A percentile compares a stretch with the other conserved stretches of the same genome.
phyloP scores from a whole-genome alignment of 2,113 vertebrate genomes.

The Takifugu flavidus region DNA sequence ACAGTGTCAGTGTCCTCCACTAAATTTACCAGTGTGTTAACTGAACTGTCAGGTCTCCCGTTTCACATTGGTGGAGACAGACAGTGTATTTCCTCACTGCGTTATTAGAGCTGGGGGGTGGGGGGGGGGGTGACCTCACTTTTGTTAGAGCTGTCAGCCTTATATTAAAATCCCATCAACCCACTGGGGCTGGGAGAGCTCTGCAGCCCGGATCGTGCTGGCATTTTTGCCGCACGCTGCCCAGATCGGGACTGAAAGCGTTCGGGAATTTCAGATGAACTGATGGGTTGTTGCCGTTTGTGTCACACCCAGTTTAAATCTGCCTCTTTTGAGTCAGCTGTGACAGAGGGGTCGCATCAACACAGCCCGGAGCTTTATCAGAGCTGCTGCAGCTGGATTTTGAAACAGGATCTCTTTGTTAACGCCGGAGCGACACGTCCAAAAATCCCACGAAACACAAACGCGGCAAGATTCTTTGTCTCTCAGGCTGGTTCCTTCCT shows the following conservation, averaged over 20 bases:
- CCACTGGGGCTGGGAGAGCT: slow-evolving; percentile 43
- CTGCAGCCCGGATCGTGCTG: slow-evolving; percentile 16
- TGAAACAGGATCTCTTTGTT: too few relatives aligned
- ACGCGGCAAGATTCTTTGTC: too few relatives aligned
- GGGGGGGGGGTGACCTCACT: slow-evolving; percentile 62
- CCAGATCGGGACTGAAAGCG: slow-evolving; percentile 41
- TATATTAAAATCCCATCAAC: slow-evolving; percentile 67
- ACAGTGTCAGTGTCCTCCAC: slow-evolving; percentile 51
- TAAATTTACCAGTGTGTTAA: slow-evolving; percentile 76
- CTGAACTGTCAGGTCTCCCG: slow-evolving; percentile 62
- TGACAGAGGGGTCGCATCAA: slow-evolving; percentile 15
- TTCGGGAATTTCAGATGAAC: neutral
- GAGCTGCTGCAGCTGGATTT: neutral
- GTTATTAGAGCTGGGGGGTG: slow-evolving; percentile 61
- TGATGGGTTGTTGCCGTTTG: slow-evolving; percentile 15
- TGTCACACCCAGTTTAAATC: slow-evolving; percentile 23
- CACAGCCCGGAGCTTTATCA: slow-evolving; percentile 15
- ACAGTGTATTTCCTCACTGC: slow-evolving; percentile 66
- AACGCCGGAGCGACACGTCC: too few relatives aligned
- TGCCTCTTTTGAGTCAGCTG: slow-evolving; percentile 25
- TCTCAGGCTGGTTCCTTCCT: too few relatives aligned
- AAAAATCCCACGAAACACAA: too few relatives aligned
- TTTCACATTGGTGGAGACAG: slow-evolving; percentile 62
- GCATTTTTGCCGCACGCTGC: slow-evolving; percentile 30
- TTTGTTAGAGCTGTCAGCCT: slow-evolving; percentile 70